Conservation (phyloP, 2,888 invertebrate species). For the Caenorhabditis afra region DNA sequence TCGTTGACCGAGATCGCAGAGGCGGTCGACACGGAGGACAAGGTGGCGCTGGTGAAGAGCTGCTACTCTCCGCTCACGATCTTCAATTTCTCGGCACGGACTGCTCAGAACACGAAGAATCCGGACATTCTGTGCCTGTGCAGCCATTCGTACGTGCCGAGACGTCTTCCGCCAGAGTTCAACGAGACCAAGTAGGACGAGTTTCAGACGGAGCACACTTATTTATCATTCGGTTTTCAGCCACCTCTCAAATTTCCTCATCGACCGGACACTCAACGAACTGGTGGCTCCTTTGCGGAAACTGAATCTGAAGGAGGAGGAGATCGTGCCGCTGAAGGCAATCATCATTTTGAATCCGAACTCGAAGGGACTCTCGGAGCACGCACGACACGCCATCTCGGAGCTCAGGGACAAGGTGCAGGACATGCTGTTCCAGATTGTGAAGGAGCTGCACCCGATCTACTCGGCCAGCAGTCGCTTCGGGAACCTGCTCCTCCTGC, state of each 20-base stretch:
- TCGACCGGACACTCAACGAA: constrained; percentile 79
- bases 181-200: constrained; percentile 75
- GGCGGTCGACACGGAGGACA: constrained; percentile 77
- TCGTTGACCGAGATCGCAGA: constrained; percentile 77
- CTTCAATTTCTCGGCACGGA: constrained; percentile 79
- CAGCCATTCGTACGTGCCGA: constrained; percentile 77
- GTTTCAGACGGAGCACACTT: constrained; percentile 17
- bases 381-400: constrained; percentile 73
- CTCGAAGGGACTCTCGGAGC: constrained; percentile 76
- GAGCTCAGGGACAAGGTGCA: constrained; percentile 78
- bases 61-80: constrained; percentile 80
- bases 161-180: constrained; percentile 78
- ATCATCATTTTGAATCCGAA: constrained; percentile 80
- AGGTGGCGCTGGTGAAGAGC: constrained; percentile 75
- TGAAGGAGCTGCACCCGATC: constrained; percentile 77
- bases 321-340: constrained; percentile 79
- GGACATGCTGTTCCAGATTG: constrained; percentile 80
- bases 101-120: constrained; percentile 79
- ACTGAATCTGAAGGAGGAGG: constrained; percentile 78
- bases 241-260: constrained; percentile 79
- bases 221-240: constrained; percentile 62
- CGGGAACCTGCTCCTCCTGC: constrained; percentile 77
- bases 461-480: constrained; percentile 77
- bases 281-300: constrained; percentile 77
- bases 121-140: constrained; percentile 79